Percentiles rank a stretch among this genome's conserved stretches.
Conservation (phyloP, 2,797 vertebrate species). For the Sebastes matsubarae region DNA sequence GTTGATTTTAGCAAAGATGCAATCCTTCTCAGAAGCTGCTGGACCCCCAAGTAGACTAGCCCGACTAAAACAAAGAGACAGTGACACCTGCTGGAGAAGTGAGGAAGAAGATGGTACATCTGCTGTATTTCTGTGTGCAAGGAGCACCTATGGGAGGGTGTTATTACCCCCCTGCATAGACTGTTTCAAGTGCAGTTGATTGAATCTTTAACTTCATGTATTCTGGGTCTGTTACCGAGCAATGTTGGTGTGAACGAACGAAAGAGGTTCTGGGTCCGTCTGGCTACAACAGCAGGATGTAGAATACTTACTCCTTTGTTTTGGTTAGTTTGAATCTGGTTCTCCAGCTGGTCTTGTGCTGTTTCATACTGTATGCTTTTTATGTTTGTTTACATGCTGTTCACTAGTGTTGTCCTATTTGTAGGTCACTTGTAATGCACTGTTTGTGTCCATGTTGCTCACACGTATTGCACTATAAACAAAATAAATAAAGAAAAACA, state of each 20-base stretch:
- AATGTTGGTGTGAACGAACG: neutral
- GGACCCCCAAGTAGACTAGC: no score
- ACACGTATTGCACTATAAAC: no score
- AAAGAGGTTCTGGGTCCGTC: neutral
- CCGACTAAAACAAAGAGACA: neutral
- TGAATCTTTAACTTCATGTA: neutral
- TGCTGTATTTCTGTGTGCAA: neutral
- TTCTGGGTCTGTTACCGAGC: neutral
- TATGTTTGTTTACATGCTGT: no score
- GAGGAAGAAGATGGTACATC: neutral
- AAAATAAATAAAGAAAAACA: neutral
- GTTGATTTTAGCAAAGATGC: neutral
- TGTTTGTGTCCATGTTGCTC: neutral
- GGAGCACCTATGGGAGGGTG: neutral
- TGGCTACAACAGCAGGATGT: no score
- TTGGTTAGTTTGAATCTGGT: no score
- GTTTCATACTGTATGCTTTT: no score
- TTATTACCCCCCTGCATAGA: neutral
- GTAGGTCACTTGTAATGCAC: no score
- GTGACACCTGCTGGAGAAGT: neutral
- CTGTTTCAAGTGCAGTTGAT: neutral
- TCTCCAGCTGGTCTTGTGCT: neutral
- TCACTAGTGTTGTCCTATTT: no score
- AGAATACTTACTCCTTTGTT: no score
- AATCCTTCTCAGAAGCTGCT: no score